Conservation (phyloP, 2,888 invertebrate genomes). For the Trachelus stipa region DNA sequence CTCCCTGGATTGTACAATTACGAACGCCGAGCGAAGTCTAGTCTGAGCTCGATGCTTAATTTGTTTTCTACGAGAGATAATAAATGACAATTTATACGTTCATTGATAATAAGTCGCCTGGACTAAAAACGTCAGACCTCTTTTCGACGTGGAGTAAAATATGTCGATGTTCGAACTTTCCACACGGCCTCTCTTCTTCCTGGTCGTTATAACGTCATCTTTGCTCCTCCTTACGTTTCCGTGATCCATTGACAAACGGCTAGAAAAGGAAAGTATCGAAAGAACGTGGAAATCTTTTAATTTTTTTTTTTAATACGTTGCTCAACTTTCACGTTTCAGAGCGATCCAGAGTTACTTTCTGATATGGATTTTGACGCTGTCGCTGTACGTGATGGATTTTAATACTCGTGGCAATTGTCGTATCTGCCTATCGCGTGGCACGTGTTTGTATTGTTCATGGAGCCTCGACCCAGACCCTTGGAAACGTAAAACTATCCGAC, state of each 20-base stretch:
- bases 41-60: background rate
- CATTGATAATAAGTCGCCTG: background rate
- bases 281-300: background rate
- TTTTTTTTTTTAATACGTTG: background rate
- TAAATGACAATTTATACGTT: conserved; percentile 10
- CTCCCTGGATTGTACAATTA: background rate
- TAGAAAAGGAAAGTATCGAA: background rate
- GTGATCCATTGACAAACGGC: background rate
- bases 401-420: background rate
- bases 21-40: conserved; percentile 1
- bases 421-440: background rate
- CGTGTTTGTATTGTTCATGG: background rate
- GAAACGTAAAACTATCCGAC: conserved; percentile 20
- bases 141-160: background rate
- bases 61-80: conserved; percentile 5
- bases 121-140: background rate
- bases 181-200: background rate
- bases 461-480: background rate
- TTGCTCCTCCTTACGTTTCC: background rate
- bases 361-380: background rate
- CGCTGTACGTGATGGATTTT: no score
- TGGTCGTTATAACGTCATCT: background rate
- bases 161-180: background rate
- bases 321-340: background rate
- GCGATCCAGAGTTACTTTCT: background rate